phyloP scores from a whole-genome alignment of 2,113 vertebrate genomes.

The Regulus satrapa region DNA sequence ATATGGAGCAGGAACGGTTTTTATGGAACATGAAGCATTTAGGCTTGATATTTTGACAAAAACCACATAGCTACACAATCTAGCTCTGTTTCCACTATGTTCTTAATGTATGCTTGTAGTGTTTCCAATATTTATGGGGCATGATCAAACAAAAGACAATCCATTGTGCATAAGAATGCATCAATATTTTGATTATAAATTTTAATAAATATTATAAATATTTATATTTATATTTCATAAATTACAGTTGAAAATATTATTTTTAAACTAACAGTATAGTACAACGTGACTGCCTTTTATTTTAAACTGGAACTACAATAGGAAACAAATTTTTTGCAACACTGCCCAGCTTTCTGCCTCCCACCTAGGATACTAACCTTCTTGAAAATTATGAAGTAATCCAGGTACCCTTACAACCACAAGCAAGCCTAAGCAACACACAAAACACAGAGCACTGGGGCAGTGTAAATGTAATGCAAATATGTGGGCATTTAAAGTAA shows the following conservation, averaged over 20 bases:
- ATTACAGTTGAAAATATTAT: background rate
- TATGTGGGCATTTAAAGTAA: background rate
- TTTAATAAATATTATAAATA: too few species aligned
- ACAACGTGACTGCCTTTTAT: background rate
- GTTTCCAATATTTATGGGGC: background rate
- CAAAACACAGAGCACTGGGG: background rate
- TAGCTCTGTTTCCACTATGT: background rate
- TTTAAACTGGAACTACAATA: background rate
- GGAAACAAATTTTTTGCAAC: background rate
- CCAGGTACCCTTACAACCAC: background rate
- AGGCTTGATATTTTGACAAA: background rate
- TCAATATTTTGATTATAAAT: too few species aligned
- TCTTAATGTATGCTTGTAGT: background rate
- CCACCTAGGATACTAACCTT: background rate
- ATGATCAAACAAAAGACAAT: background rate
- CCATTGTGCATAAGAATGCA: background rate
- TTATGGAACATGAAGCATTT: background rate
- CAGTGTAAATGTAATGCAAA: background rate
- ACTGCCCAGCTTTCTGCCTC: background rate
- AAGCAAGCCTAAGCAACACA: background rate
- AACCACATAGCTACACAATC: background rate
- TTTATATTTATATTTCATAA: background rate
- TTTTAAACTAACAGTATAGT: background rate
- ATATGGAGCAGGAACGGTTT: background rate
- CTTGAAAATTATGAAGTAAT: background rate